Base-by-base conservation (phyloP, 2,113 vertebrate genomes). In the Barbus barbus region DNA sequence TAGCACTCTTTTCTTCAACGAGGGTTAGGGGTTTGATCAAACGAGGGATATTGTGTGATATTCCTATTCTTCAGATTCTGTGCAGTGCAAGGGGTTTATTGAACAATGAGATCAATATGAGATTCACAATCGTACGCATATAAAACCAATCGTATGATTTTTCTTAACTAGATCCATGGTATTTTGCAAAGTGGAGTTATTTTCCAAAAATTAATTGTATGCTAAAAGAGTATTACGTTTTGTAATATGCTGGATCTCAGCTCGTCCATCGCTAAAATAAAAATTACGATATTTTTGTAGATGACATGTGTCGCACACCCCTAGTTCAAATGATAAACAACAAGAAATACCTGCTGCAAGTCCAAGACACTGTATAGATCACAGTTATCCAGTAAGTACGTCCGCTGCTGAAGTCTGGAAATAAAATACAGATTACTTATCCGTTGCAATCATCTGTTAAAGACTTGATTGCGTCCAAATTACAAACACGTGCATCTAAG, bases 311-410 rank as follows among this genome's bases (percentile, higher is more conserved):
- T 44, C 24, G 11, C 60, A 61, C 60, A 61, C 24, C 60, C 5
- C 24, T 28, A 28, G 24, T 46, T 61, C 3, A 48, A 18, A 9
- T 28, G 16, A 44, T n/a, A 61, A 69, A 44, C 18, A 74, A 26
- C 9, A 28, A 61, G 8, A 26, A 24, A 31, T 92, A 99, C 98
- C 97, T 98, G 96, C 85, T 92, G 94, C 9, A 99, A 92, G 60
- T 99, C 98, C 26, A 91, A n/a, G 0, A 99, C 94, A 1, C 98
- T 98, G 94, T 97, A 98, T 41, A 95, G 93, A 76, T 97, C 92
- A 69, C 94, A 94, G 3, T 94, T 96, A 86, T 97, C 97, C 89
- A 99, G 76, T 81, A 97, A 93, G 88, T 98, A 97, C 5, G 94
- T 93, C 71, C 97, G 93, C 85, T 96, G 94, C 26, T 93, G 91